Base-by-base conservation (phyloP, 2,797 vertebrate species). In the Pangasius sanitwongsei region DNA sequence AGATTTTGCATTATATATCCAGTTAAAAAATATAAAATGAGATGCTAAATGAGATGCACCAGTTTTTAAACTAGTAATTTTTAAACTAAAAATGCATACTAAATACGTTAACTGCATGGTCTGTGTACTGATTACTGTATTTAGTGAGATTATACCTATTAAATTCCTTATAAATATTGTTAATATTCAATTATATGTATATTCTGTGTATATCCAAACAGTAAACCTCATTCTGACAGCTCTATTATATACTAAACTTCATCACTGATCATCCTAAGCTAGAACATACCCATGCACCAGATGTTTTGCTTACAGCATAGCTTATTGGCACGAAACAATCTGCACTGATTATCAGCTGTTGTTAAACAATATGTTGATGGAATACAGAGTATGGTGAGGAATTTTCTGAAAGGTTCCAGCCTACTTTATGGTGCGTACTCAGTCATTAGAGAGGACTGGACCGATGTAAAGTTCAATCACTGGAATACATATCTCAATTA, bases 321-420 rank as follows among this genome's bases (percentile, higher is more conserved):
- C 44, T 31, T 67, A 48, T 48, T 84, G 83, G 41, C 28, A 69
- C 0, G 1, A 85, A 31, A 85, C 15, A 67, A 18, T 34, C 31
- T 83, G 6, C 15, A 53, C 48, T 53, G 28, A 69, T 85, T 69
- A 85, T 85, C 65, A 85, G 44, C 63, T 69, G 48, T 13, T 69
- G 25, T 69, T 69, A 69, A 20, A 67, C 59, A 83, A 65, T 61
- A 82, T 61, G 31, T 44, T 16, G 13, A 41, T 15, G 6, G 37
- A 63, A 63, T 44, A 44, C 34, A 53, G 41, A 50, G 28, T 50
- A 50, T 53, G n/a, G 20, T 85, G 63, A 63, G 18, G 44, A 85
- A 41, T n/a, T 83, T 83, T 83, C 28, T 31, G 12, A 20, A 50
- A 50, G 41, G 34, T 31, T 83, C 4, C 41, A 84, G 44, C 3